Conservation (phyloP, 2,888 invertebrate species). For the Phengaris arion region DNA sequence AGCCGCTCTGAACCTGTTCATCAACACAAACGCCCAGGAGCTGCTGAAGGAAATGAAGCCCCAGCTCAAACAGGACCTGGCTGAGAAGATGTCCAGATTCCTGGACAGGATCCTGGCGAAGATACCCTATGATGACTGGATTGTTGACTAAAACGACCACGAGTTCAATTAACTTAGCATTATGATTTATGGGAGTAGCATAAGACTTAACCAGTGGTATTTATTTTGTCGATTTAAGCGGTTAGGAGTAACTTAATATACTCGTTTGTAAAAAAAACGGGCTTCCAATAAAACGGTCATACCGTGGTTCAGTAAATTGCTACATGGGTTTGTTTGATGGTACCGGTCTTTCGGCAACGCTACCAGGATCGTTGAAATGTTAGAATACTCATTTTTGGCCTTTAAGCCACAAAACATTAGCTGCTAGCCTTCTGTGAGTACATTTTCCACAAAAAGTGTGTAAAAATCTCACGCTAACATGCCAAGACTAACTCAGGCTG, state of each 20-base stretch:
- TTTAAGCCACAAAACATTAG: too few relatives aligned
- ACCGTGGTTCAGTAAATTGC: too few relatives aligned
- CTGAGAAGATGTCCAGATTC: conserved; percentile 86
- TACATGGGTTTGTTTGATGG: too few relatives aligned
- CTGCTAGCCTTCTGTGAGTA: too few relatives aligned
- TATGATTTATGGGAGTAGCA: not conserved
- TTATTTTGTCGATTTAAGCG: not conserved
- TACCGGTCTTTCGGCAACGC: too few relatives aligned
- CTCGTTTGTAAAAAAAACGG: too few relatives aligned
- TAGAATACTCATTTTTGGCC: too few relatives aligned
- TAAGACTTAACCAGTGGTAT: not conserved
- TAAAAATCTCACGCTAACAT: too few relatives aligned
- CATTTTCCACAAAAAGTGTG: too few relatives aligned
- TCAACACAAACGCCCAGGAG: conserved; percentile 91
- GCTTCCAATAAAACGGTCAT: too few relatives aligned
- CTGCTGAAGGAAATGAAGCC: conserved; percentile 93
- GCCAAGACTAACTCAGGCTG: too few relatives aligned
- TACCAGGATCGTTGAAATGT: too few relatives aligned
- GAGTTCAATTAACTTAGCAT: not conserved
- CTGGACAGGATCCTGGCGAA: conserved; percentile 86
- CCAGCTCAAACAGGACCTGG: conserved; percentile 86
- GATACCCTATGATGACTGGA: conserved; percentile 89
- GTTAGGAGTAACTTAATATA: not conserved
- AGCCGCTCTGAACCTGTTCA: conserved; percentile 91
- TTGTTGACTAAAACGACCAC: conserved; percentile 63